Evolutionary conservation across 2,888 invertebrate genomes (phyloP).

Genomic region (Ophraella communa): DNA sequence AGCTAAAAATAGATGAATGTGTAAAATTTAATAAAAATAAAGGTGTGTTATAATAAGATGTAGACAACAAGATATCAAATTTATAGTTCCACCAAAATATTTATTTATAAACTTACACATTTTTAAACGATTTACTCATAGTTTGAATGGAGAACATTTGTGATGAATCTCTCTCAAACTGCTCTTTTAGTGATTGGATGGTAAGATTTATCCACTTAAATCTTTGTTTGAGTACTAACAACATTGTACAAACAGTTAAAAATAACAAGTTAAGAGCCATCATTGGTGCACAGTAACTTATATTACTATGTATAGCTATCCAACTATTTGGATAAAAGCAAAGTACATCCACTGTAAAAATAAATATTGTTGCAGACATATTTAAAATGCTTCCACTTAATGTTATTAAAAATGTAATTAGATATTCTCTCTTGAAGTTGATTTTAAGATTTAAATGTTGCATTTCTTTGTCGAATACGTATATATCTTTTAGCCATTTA

Average conservation of each 20-base stretch:
- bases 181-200: background rate
- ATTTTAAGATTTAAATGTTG: background rate
- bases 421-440: background rate
- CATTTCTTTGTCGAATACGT: conserved; percentile 13
- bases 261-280: conserved; percentile 15
- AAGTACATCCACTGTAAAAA: conserved; percentile 13
- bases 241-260: background rate
- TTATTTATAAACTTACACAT: background rate
- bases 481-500: conserved; percentile 7
- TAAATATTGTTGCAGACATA: conserved; percentile 3
- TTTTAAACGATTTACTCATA: background rate
- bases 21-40: background rate
- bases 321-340: conserved; percentile 8
- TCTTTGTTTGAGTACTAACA: conserved; percentile 11
- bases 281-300: conserved; percentile 11
- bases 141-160: background rate
- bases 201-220: conserved; percentile 12
- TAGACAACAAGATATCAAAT: no score
- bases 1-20: no score
- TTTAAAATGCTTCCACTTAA: background rate
- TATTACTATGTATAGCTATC: background rate
- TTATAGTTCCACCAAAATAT: no score
- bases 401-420: background rate
- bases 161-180: background rate
- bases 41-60: no score